A percentile compares a stretch with the other conserved stretches of the same genome.
These are phyloP conservation scores for Callionymus lyra DNA, from an alignment of 2,113 vertebrate species.

Conservation along the genomic window DNA sequence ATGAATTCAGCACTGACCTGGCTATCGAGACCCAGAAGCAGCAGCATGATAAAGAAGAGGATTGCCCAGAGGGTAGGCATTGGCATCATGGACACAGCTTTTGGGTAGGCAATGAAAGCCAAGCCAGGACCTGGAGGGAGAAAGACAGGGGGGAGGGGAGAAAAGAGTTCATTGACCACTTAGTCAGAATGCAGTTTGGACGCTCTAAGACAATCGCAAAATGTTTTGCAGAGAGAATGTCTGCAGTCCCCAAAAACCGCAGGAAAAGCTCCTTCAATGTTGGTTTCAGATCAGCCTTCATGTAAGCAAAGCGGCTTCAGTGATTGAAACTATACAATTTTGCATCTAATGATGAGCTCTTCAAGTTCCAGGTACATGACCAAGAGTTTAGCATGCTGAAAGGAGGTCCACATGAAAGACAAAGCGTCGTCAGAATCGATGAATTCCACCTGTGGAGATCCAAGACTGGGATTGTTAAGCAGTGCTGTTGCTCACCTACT, in stretches of 20 bases:
- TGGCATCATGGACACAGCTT: slow-evolving; percentile 98
- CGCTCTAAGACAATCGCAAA: slow-evolving; percentile 12
- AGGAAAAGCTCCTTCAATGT: slow-evolving; percentile 1
- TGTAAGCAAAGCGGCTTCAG: no score
- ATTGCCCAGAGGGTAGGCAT: slow-evolving; percentile 96
- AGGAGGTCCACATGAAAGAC: slow-evolving; percentile 32
- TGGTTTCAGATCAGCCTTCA: neutral
- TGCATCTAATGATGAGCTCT: slow-evolving; percentile 3
- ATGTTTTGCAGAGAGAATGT: neutral
- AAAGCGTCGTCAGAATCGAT: slow-evolving; percentile 36
- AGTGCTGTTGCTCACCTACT: neutral
- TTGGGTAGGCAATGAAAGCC: slow-evolving; percentile 98
- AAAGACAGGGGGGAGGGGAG: slow-evolving; percentile 48
- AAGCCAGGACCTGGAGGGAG: slow-evolving; percentile 85
- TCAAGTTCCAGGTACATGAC: neutral
- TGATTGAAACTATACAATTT: slow-evolving; percentile 5
- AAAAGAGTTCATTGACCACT: slow-evolving; percentile 36
- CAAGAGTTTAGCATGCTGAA: slow-evolving; percentile 35
- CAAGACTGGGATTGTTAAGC: slow-evolving; percentile 11
- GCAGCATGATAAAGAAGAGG: slow-evolving; percentile 99
- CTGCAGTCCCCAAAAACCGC: slow-evolving; percentile 2
- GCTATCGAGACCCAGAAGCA: slow-evolving; percentile 97
- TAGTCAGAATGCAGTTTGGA: slow-evolving; percentile 28
- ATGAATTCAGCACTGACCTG: slow-evolving; percentile 72
- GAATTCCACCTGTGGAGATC: slow-evolving; percentile 33